Conservation (phyloP, 1,140 invertebrate species). For the Heliconius hermathena region DNA sequence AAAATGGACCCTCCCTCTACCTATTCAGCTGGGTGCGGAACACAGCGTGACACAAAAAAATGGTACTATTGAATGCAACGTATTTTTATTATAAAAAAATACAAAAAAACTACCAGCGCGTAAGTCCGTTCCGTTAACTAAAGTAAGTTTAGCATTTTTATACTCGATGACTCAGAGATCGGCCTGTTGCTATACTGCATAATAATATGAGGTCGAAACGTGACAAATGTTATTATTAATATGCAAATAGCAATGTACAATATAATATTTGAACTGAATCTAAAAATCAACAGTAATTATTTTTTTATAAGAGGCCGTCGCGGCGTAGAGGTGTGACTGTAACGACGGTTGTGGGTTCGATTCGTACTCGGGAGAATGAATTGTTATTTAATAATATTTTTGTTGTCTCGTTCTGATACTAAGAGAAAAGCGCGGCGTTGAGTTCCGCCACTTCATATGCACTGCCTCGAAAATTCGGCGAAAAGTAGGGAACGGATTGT, state of each 20-base stretch:
- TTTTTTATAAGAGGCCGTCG: not conserved
- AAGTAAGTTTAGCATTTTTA: not conserved
- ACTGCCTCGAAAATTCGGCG: no score
- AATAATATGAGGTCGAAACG: constrained; percentile 10
- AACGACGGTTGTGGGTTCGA: no score
- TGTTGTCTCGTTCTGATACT: no score
- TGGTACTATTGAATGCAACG: not conserved
- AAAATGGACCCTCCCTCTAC: no score
- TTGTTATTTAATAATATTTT: no score
- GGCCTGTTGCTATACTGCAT: constrained; percentile 22
- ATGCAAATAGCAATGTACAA: not conserved
- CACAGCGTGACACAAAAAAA: no score
- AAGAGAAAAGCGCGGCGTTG: no score
- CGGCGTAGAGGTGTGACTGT: no score
- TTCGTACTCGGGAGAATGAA: no score
- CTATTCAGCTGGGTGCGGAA: no score
- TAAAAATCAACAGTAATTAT: not conserved
- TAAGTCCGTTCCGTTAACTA: not conserved
- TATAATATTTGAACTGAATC: not conserved
- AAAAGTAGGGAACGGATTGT: no score
- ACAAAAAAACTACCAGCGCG: not conserved
- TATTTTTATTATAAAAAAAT: not conserved
- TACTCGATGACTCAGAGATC: constrained; percentile 16
- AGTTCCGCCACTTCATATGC: no score
- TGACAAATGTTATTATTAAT: constrained; percentile 20